Conservation (phyloP, 2,113 vertebrate genomes). For the Scolopax mira region DNA sequence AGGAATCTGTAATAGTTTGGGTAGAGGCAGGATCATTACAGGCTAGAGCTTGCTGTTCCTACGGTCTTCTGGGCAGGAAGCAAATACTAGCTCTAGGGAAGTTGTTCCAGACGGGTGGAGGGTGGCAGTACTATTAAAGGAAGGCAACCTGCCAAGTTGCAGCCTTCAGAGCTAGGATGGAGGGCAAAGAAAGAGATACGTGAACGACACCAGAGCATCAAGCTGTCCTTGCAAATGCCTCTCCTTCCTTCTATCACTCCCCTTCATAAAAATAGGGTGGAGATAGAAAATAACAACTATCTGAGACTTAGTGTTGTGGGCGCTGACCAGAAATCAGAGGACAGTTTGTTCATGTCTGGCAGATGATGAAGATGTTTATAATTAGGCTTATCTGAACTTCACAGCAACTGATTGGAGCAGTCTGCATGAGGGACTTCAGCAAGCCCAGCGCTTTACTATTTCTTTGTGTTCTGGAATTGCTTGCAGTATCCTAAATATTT, state of each 20-base stretch:
- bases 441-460: neutral
- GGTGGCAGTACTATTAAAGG: neutral
- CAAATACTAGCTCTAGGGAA: neutral
- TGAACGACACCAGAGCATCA: accelerated
- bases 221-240: neutral
- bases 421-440: neutral
- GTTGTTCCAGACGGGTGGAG: neutral
- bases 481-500: neutral
- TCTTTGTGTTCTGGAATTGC: neutral
- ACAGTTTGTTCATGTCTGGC: neutral
- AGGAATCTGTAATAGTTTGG: neutral
- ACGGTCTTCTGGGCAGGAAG: neutral
- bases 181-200: neutral
- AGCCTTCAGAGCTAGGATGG: neutral
- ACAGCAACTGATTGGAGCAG: neutral
- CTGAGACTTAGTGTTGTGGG: neutral
- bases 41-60: neutral
- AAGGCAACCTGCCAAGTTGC: neutral
- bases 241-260: neutral
- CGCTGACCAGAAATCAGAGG: neutral
- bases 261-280: neutral
- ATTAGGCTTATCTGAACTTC: neutral
- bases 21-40: neutral
- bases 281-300: neutral
- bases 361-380: neutral